Conservation (phyloP, 2,113 vertebrate species). For the Clupea harengus region DNA sequence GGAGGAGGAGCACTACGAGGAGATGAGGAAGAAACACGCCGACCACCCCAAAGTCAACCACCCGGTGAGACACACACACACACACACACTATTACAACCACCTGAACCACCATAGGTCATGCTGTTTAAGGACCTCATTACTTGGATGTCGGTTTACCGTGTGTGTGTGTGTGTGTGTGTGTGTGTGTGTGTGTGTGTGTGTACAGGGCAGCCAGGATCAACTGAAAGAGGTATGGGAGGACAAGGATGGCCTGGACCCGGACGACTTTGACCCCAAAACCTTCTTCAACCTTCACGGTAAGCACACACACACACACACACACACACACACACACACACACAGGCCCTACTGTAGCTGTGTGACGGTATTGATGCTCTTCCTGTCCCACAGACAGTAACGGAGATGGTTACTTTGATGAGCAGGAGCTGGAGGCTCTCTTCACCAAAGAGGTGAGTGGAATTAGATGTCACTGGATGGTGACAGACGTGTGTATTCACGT, state of each 20-base stretch:
- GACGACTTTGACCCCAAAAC: slow-evolving; percentile 97
- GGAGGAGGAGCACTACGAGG: slow-evolving; percentile 89
- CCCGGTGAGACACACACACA: slow-evolving; percentile 71
- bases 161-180: slow-evolving; percentile 39
- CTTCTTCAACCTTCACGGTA: slow-evolving; percentile 97
- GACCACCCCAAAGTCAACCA: slow-evolving; percentile 97
- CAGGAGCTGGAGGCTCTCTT: slow-evolving; percentile 96
- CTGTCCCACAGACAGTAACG: slow-evolving; percentile 83
- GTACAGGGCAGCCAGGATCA: slow-evolving; percentile 94
- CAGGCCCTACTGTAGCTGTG: background rate
- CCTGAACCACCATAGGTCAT: too few relatives aligned
- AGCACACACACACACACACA: slow-evolving; percentile 38
- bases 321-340: slow-evolving; percentile 4
- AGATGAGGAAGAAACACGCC: slow-evolving; percentile 93
- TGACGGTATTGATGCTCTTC: background rate
- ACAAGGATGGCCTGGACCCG: slow-evolving; percentile 93
- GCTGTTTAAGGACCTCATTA: background rate
- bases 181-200: slow-evolving; percentile 48
- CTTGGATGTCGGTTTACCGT: background rate
- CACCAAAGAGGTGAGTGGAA: slow-evolving; percentile 86
- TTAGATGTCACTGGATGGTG: too few relatives aligned
- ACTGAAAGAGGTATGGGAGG: slow-evolving; percentile 97
- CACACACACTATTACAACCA: background rate
- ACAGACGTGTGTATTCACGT: too few relatives aligned
- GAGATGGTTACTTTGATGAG: slow-evolving; percentile 92